These are phyloP conservation scores for Autographa pulchrina DNA, from an alignment of 2,888 invertebrate genomes.

Conservation along the genomic window DNA sequence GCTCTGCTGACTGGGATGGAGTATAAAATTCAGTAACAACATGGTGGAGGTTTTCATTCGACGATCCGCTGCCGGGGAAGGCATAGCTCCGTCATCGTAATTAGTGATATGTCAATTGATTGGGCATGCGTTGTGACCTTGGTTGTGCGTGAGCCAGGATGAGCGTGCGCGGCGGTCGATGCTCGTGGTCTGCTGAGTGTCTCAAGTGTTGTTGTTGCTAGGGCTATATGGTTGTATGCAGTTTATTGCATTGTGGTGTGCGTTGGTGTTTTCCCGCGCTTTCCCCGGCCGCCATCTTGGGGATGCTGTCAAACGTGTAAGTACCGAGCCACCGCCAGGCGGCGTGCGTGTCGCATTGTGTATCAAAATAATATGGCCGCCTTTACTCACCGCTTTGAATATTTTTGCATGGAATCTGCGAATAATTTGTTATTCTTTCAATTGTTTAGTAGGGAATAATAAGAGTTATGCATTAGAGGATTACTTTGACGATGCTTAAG, in stretches of 20 bases:
- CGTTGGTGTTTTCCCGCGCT: slow-evolving; percentile 61
- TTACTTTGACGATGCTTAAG: not conserved
- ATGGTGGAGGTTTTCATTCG: slow-evolving; percentile 89
- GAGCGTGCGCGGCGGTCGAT: slow-evolving; percentile 12
- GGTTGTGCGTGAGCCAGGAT: slow-evolving; percentile 18
- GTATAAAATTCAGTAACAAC: slow-evolving; percentile 90
- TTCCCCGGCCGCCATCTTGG: slow-evolving; percentile 80
- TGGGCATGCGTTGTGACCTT: slow-evolving; percentile 62
- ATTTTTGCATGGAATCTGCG: slow-evolving; percentile 81
- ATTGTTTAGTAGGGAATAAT: slow-evolving; percentile 38
- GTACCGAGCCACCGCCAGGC: slow-evolving; percentile 78
- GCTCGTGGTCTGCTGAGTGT: slow-evolving; percentile 33
- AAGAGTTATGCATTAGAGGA: slow-evolving; percentile 15
- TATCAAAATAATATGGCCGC: slow-evolving; percentile 78
- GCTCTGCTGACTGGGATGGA: slow-evolving; percentile 89
- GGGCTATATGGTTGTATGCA: slow-evolving; percentile 64
- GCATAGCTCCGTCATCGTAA: slow-evolving; percentile 86
- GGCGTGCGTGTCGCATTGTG: slow-evolving; percentile 82
- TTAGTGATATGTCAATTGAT: slow-evolving; percentile 70
- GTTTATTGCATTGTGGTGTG: slow-evolving; percentile 70
- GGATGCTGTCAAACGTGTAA: slow-evolving; percentile 76
- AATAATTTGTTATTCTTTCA: slow-evolving; percentile 55
- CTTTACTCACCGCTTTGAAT: slow-evolving; percentile 79
- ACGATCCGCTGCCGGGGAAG: slow-evolving; percentile 86
- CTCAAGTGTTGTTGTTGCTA: slow-evolving; percentile 40